These are phyloP conservation scores for Fopius arisanus DNA, from an alignment of 1,140 invertebrate genomes.

Conservation along the genomic window DNA sequence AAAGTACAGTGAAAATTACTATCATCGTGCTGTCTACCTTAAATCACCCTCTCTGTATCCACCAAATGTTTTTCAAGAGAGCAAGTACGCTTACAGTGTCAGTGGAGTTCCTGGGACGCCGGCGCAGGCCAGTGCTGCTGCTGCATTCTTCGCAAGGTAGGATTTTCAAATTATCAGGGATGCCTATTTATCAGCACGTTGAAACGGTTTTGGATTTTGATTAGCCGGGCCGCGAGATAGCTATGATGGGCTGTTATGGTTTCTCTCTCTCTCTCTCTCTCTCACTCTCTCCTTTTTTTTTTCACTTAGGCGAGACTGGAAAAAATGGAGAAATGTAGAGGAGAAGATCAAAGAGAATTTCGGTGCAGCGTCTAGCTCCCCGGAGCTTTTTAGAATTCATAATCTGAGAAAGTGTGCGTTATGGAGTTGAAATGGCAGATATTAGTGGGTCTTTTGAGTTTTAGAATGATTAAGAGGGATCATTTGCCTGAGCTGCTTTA, in stretches of 20 bases:
- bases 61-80: conserved; percentile 53
- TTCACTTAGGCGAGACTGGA: background rate
- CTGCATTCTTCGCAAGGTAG: conserved; percentile 64
- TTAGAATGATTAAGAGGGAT: background rate
- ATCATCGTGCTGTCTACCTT: conserved; percentile 48
- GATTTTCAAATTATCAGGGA: background rate
- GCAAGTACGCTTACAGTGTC: conserved; percentile 62
- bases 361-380: conserved; percentile 36
- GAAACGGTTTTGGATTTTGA: background rate
- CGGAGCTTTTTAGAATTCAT: conserved; percentile 42
- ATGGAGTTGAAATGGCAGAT: background rate
- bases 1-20: conserved; percentile 54
- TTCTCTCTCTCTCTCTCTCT: no score
- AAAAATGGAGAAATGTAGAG: background rate
- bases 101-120: conserved; percentile 60
- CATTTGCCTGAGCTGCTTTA: background rate
- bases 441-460: background rate
- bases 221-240: background rate
- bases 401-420: conserved; percentile 30
- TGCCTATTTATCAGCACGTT: background rate
- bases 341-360: conserved; percentile 40
- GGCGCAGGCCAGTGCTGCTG: conserved; percentile 61
- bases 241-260: no score
- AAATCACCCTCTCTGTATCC: conserved; percentile 51
- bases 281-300: no score